A percentile compares a stretch with the other conserved stretches of the same genome.
phyloP scores from a whole-genome alignment of 2,888 invertebrate genomes.

The Acheta domesticus region DNA sequence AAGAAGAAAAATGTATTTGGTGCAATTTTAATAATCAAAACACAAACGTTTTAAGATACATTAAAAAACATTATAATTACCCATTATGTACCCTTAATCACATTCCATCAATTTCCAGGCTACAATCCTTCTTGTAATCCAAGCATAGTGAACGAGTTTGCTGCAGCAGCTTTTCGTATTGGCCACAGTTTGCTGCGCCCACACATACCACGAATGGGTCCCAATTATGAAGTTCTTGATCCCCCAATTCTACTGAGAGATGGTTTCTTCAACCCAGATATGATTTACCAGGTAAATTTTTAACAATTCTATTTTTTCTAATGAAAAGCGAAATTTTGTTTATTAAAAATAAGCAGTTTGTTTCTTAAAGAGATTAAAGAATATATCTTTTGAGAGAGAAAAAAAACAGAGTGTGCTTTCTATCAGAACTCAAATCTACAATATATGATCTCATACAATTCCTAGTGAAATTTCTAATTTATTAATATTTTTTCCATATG shows the following conservation, averaged over 20 bases:
- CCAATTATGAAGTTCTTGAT: slow-evolving; percentile 74
- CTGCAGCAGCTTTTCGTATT: slow-evolving; percentile 85
- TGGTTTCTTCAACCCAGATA: slow-evolving; percentile 88
- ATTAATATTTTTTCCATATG: no score
- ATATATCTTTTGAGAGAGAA: no score
- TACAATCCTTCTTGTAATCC: slow-evolving; percentile 88
- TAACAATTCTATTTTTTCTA: slow-evolving; percentile 37
- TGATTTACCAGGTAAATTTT: slow-evolving; percentile 61
- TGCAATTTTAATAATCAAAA: no score
- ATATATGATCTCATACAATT: no score
- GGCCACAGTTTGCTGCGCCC: slow-evolving; percentile 86
- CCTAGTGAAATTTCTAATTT: no score
- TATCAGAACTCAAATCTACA: no score
- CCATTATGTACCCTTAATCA: no score
- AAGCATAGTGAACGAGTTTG: slow-evolving; percentile 84
- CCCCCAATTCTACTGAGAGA: slow-evolving; percentile 80
- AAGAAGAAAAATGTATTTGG: no score
- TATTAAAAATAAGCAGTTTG: not conserved
- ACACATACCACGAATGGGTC: slow-evolving; percentile 76
- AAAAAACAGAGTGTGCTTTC: no score
- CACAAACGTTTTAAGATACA: no score
- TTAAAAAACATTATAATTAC: no score
- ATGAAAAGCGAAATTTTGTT: not conserved
- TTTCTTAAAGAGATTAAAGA: no score
- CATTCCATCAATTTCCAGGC: slow-evolving; percentile 44